Evolutionary conservation across 2,888 invertebrate genomes (phyloP), one percentile per base, ranked within the genome.

Genomic region (Brachypalpus laphriformis): DNA sequence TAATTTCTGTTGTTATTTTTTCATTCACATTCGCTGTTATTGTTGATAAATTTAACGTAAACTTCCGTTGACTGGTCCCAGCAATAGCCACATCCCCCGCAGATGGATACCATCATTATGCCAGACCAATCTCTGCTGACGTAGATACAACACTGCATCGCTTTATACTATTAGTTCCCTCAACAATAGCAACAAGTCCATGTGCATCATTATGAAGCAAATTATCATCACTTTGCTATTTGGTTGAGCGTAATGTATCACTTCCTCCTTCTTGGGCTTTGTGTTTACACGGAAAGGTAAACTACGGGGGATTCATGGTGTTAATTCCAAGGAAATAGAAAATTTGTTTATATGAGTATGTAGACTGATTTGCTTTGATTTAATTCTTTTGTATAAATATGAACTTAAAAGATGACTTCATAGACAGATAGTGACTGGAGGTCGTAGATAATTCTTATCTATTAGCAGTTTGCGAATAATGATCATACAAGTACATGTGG

Each of bases 221-320:
- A 54, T 54, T 25, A 54, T 54, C 51, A 51, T n/a, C 1, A 28
- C 7, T 51, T 25, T 22, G 8, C 14, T 22, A 51, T 51, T 51
- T 51, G 8, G 7, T 8, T 54, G 28, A 2, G 28, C 2, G 54
- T 28, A 54, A 54, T 54, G 16, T 47, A 42, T 45, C 16, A 45
- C 31, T 63, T 63, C 63, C 63, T 47, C 8, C 45, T 45, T 31
- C 31, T 31, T 28, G 3, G 20, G 9, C 31, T 18, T 40, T 9
- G 18, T 63, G 63, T 63, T 63, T 63, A 63, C 63, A 45, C 31
- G 42, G n/a, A n/a, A n/a, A 47, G 63, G 63, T 63, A 63, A 31
- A 63, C 47, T 11, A 11, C 31, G 28, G 31, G 18, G 18, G 1
- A 63, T 14, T 63, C 47, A 63, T 47, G 9, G 28, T 28, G 18